Evolutionary conservation across 2,888 invertebrate species (phyloP), one percentile per base, ranked within the genome.

Genomic region (Diaperis boleti): DNA sequence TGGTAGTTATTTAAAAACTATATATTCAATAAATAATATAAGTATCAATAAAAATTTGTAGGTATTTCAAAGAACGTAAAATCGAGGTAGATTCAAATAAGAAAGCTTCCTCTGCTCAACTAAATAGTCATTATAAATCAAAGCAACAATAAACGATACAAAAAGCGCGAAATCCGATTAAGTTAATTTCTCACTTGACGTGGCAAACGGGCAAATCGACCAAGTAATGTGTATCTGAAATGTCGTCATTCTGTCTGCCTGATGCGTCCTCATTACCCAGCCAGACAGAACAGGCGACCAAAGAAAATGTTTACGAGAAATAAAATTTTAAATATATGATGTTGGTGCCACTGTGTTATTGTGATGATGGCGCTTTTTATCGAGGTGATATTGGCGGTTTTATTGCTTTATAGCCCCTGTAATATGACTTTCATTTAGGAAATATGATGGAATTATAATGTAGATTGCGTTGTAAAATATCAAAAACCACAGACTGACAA

Each of bases 311-410:
- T 56, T 45, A 56, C 56, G 56, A 45, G 33, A 45, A 56, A 56
- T 56, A 56, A 45, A 56, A 45, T 56, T 56, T 56, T 35, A 45
- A 45, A 56, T 45, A 35, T 56, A 56, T 20, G 56, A 35, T 45
- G 56, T 56, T 56, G 35, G 56, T 45, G 56, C 33, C 56, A 56
- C 45, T 56, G 56, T 56, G 56, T 45, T 56, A 56, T 56, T 45
- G 56, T 56, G 56, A 18, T 45, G 56, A 56, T 56, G 56, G 56
- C 56, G 56, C 56, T 45, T 56, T 56, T 56, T 56, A 56, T 56
- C 56, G 56, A 56, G 35, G 56, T 35, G 56, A 56, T 56, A 56
- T 56, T 56, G 56, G 56, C 56, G 56, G 56, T 56, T 59, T 59
- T 59, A 59, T 59, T 59, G 59, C 49, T 59, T 59, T 59, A 59